Evolutionary conservation across 53 echinoderm and acorn worm species (phyloP).

Genomic region (Echinometra lucunter): DNA sequence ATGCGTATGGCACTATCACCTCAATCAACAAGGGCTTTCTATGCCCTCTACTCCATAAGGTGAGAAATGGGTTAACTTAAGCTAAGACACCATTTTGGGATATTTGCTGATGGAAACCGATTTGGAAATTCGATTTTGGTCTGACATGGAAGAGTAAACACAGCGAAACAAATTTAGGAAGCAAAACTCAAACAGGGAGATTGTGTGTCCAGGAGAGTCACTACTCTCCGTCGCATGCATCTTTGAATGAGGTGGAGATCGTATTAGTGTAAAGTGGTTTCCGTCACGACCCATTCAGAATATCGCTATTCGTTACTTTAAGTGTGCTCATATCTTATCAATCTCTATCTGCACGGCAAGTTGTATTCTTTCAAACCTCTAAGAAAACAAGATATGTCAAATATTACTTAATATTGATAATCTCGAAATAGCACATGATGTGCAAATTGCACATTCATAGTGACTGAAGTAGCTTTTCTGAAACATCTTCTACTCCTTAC

Average conservation of each 20-base stretch:
- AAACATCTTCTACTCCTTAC: too few relatives aligned
- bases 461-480: too few relatives aligned
- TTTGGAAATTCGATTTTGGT: slow-evolving; percentile 18
- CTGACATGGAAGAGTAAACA: slow-evolving; percentile 4
- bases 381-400: too few relatives aligned
- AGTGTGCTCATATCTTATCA: slow-evolving; percentile 22
- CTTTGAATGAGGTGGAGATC: neutral
- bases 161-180: neutral
- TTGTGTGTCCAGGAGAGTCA: neutral
- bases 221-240: neutral
- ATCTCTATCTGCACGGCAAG: neutral
- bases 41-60: neutral
- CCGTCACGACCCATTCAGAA: neutral
- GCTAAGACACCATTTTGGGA: neutral
- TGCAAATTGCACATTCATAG: too few relatives aligned
- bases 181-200: neutral
- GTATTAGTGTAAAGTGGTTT: neutral
- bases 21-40: neutral
- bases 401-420: too few relatives aligned
- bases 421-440: too few relatives aligned
- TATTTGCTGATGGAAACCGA: slow-evolving; percentile 13
- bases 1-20: neutral
- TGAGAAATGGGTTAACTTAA: neutral
- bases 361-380: too few relatives aligned
- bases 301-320: slow-evolving; percentile 54